Percentiles rank a stretch among this genome's conserved stretches.
phyloP scores from a whole-genome alignment of 2,888 invertebrate species.

The Campoletis raptor region DNA sequence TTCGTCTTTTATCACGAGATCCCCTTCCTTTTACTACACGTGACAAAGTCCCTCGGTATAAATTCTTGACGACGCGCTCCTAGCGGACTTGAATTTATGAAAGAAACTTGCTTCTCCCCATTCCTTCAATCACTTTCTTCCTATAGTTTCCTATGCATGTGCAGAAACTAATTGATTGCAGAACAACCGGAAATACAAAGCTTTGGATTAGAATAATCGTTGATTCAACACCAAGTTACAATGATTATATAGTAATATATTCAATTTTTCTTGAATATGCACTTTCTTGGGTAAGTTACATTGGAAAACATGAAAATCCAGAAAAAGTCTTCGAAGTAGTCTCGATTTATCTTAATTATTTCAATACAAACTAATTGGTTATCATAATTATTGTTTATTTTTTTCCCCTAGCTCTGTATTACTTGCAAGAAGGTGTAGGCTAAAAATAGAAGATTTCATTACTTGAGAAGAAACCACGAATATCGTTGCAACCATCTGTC shows the following conservation, averaged over 20 bases:
- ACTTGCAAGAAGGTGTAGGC: background rate
- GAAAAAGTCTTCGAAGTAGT: background rate
- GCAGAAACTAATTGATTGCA: background rate
- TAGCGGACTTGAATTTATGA: conserved; percentile 17
- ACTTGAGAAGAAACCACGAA: background rate
- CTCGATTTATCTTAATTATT: background rate
- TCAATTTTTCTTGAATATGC: too few relatives aligned
- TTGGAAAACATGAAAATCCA: background rate
- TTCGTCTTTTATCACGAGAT: conserved; percentile 12
- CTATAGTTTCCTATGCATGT: background rate
- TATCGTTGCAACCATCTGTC: background rate
- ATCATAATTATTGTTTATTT: background rate
- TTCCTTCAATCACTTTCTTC: background rate
- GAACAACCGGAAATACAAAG: background rate
- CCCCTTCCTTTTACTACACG: conserved; percentile 11
- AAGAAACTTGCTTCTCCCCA: background rate
- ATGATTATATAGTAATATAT: background rate
- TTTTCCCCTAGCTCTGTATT: background rate
- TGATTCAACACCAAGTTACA: background rate
- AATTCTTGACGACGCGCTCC: conserved; percentile 46
- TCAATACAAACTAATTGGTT: background rate
- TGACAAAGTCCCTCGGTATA: conserved; percentile 23
- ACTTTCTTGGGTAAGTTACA: background rate
- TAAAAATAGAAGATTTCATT: background rate
- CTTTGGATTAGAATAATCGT: background rate